These are phyloP conservation scores for Notarius quadriscutis DNA, from an alignment of 2,113 vertebrate genomes.

Conservation along the genomic window DNA sequence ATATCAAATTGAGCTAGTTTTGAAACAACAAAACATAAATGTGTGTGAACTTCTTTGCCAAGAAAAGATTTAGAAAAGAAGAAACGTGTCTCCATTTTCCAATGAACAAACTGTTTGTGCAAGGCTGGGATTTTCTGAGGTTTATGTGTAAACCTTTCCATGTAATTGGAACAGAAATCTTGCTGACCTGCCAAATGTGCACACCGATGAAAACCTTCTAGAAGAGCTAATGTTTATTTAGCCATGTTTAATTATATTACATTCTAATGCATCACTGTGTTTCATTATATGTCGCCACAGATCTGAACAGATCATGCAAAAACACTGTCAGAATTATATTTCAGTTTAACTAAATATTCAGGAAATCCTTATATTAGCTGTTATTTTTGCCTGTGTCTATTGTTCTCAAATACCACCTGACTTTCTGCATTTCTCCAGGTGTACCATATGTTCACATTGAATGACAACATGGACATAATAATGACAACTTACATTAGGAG, in stretches of 20 bases:
- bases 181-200: not conserved
- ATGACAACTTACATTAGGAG: not conserved
- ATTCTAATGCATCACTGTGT: not conserved
- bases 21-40: not conserved
- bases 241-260: not conserved
- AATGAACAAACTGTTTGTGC: not conserved
- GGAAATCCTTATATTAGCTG: not conserved
- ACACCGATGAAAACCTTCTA: not conserved
- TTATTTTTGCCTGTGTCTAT: not conserved
- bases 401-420: not conserved
- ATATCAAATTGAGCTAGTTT: not conserved
- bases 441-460: not conserved
- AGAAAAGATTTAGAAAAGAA: not conserved
- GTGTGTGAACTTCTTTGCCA: not conserved
- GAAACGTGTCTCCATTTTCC: not conserved
- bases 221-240: not conserved
- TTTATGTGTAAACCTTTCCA: not conserved
- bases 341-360: not conserved
- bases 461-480: not conserved
- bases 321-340: not conserved
- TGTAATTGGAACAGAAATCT: not conserved
- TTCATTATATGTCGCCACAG: not conserved
- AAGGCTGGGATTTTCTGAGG: not conserved
- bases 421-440: not conserved
- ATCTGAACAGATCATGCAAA: not conserved